These are phyloP conservation scores for Dicranocentrus wangi DNA, from an alignment of 2,888 invertebrate genomes.

Conservation along the genomic window DNA sequence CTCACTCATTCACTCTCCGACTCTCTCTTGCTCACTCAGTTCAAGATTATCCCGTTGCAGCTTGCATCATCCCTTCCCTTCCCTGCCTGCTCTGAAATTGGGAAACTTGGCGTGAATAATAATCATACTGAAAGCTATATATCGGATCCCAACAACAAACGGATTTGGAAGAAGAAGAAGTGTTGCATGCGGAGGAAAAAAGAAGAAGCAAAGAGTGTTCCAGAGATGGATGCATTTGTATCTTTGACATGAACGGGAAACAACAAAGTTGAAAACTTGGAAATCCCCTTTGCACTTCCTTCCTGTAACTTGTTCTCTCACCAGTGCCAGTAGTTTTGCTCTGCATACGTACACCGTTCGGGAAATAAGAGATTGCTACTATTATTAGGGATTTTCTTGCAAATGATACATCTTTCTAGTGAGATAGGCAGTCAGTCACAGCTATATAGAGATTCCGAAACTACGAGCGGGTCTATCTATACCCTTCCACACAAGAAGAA, in stretches of 20 bases:
- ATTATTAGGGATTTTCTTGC: conserved; percentile 12
- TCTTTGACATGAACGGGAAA: conserved; percentile 41
- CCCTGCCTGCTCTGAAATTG: not conserved
- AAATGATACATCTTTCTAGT: not conserved
- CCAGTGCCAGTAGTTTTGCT: too few species aligned
- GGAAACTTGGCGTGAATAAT: too few species aligned
- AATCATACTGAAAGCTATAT: too few species aligned
- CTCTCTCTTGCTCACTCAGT: not conserved
- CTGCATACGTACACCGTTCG: too few species aligned
- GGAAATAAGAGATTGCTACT: not conserved
- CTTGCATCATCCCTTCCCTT: not conserved
- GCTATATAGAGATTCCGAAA: too few species aligned
- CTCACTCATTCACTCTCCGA: conserved; percentile 4
- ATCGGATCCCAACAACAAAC: too few species aligned
- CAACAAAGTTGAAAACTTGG: conserved; percentile 38
- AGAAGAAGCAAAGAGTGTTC: conserved; percentile 14
- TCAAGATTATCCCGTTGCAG: too few species aligned
- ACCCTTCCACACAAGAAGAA: conserved; percentile 1
- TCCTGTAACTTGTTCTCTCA: conserved; percentile 15
- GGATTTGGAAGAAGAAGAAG: not conserved
- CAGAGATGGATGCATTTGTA: conserved; percentile 34
- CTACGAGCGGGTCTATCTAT: too few species aligned
- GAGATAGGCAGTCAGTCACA: not conserved
- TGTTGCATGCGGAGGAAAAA: too few species aligned
- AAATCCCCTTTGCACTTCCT: conserved; percentile 37